These are phyloP conservation scores for Psittacara wagleri DNA, from an alignment of 2,113 vertebrate species.

Conservation along the genomic window DNA sequence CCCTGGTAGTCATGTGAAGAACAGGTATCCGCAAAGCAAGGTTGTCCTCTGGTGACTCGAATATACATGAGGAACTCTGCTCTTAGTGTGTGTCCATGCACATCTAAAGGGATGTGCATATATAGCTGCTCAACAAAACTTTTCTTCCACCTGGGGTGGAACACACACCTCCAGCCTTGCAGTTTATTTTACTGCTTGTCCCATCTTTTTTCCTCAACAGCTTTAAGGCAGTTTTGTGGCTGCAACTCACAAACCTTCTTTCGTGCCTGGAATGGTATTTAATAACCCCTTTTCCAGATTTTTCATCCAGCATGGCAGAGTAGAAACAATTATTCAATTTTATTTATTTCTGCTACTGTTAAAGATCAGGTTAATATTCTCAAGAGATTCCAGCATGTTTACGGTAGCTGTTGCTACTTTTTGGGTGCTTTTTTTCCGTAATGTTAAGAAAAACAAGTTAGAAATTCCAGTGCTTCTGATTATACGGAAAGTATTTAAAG, in stretches of 20 bases:
- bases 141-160: not conserved
- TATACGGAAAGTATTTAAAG: not conserved
- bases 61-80: not conserved
- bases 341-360: not conserved
- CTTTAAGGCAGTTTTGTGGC: not conserved
- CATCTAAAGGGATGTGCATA: not conserved
- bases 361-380: not conserved
- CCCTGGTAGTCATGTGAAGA: no score
- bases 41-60: not conserved
- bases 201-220: not conserved
- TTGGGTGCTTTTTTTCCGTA: not conserved
- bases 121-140: not conserved
- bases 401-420: not conserved
- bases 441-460: not conserved
- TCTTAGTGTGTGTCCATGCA: not conserved
- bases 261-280: not conserved
- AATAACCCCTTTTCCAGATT: not conserved
- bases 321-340: not conserved
- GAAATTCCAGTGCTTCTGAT: not conserved
- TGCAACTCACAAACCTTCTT: not conserved
- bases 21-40: not conserved
- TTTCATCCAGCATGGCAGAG: not conserved
- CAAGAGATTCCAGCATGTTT: not conserved
- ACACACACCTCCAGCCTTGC: not conserved
- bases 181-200: not conserved